Conservation (phyloP, 2,113 vertebrate species). For the Crotalus viridis region DNA sequence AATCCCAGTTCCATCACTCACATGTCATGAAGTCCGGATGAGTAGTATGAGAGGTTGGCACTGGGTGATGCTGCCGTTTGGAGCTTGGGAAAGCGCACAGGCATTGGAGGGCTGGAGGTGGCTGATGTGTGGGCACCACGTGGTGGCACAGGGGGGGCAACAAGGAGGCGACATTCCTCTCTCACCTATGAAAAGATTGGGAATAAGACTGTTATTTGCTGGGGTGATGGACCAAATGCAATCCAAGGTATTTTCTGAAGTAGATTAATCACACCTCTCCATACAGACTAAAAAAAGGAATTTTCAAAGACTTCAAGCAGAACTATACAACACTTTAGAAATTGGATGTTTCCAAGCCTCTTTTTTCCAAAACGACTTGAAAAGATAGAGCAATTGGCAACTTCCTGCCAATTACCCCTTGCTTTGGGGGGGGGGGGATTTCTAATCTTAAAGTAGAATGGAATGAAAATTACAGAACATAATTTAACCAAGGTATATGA, state of each 20-base stretch:
- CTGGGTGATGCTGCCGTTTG: constrained; percentile 73
- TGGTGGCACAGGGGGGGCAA: constrained; percentile 91
- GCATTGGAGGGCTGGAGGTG: constrained; percentile 78
- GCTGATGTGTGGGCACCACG: constrained; percentile 73
- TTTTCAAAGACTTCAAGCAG: not conserved
- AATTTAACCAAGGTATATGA: not conserved
- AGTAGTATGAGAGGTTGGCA: constrained; percentile 92
- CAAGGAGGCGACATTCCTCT: constrained; percentile 93
- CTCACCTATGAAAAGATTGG: constrained; percentile 79
- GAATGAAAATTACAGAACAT: not conserved
- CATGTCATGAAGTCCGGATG: constrained; percentile 89
- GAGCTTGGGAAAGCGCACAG: constrained; percentile 81
- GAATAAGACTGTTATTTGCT: not conserved
- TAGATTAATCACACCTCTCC: too few species aligned
- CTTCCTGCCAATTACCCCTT: not conserved
- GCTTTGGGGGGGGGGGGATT: too few species aligned
- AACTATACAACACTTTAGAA: not conserved
- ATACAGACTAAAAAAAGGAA: not conserved
- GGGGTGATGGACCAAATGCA: not conserved
- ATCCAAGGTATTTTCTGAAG: not conserved
- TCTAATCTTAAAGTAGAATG: not conserved
- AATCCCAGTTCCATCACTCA: constrained; percentile 55
- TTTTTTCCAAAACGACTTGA: not conserved
- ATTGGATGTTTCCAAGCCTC: not conserved
- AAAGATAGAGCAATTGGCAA: not conserved